Base-by-base conservation (phyloP, 2,888 invertebrate species). In the Philonicus albiceps region DNA sequence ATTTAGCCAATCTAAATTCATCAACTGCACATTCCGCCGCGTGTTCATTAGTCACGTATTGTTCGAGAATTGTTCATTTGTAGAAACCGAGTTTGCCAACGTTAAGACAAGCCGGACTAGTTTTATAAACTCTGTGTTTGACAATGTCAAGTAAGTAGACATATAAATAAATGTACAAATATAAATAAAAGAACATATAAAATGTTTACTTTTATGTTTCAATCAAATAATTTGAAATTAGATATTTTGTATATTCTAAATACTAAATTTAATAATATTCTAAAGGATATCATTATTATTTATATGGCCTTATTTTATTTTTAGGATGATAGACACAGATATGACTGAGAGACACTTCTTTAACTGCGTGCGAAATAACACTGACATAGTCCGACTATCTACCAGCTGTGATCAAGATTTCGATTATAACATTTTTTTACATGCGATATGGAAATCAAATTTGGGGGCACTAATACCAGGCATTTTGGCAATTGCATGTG, bases 31-130 rank as follows among this genome's bases (percentile, higher is more conserved):
- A 27, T 96, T 96, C 91, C 93, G 93, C 27, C 95, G 95, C 89
- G 93, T 96, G 91, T 92, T 95, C 89, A 93, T 96, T 91, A 96
- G 95, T 87, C 96, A 96, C 89, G 95, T 96, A 27, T 93, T 94
- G 87, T 96, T 96, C 91, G 92, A 93, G 89, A 95, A 95, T 90
- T 96, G 96, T 90, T 93, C 95, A 6, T 95, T 96, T 90, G 92
- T 93, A n/a, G 94, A 95, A 73, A 94, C 95, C 3, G 94, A 95
- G 88, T 95, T 96, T 90, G 93, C 94, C 40, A 95, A 95, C 89
- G 94, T 96, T 73, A 95, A 95, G 91, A 95, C 95, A 16, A 96
- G 96, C 76, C 94, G 94, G 86, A 95, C 95, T 0, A 93, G 93
- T 88, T 96, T 96, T 90, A 93, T 93, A 74, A 94, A 94, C 85